Percentiles rank a stretch among this genome's conserved stretches.
Evolutionary conservation across 2,888 invertebrate species (phyloP).

Genomic region (Hermodice carunculata): DNA sequence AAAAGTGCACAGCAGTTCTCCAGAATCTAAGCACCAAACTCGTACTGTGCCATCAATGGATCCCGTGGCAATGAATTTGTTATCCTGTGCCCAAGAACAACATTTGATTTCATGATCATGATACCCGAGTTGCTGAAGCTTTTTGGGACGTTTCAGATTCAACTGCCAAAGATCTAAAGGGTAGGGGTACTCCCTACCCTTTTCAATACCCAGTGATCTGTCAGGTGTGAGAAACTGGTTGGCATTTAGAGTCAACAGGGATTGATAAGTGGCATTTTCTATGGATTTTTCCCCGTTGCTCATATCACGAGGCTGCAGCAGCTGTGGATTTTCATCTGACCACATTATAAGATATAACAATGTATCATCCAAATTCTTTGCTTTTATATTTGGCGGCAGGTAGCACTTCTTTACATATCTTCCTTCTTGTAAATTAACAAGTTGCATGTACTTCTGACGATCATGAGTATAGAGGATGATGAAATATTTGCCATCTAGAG

Average conservation of each 20-base stretch:
- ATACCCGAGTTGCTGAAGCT: constrained; percentile 16
- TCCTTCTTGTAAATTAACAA: constrained; percentile 19
- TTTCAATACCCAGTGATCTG: constrained; percentile 5
- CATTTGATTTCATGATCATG: constrained; percentile 22
- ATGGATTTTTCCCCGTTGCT: too few species aligned
- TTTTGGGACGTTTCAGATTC: constrained; percentile 2
- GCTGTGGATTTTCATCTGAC: too few species aligned
- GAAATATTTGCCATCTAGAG: constrained; percentile 26
- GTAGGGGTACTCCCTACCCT: neutral
- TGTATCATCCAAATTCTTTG: constrained; percentile 22
- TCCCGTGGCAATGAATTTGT: constrained; percentile 22
- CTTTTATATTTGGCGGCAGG: neutral
- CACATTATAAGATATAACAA: constrained; percentile 21
- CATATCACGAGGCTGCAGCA: too few species aligned
- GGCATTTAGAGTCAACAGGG: too few species aligned
- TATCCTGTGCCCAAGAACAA: constrained; percentile 16
- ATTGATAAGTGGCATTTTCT: too few species aligned
- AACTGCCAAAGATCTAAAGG: constrained; percentile 17
- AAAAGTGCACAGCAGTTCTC: constrained; percentile 23
- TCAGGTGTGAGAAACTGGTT: constrained; percentile 17
- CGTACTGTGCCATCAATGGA: constrained; percentile 36
- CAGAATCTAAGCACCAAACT: constrained; percentile 27
- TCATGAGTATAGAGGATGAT: constrained; percentile 31
- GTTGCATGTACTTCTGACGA: constrained; percentile 34
- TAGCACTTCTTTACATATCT: constrained; percentile 2